A percentile compares a stretch with the other conserved stretches of the same genome.
phyloP scores from a whole-genome alignment of 2,113 vertebrate genomes.

The Aegotheles bennettii region DNA sequence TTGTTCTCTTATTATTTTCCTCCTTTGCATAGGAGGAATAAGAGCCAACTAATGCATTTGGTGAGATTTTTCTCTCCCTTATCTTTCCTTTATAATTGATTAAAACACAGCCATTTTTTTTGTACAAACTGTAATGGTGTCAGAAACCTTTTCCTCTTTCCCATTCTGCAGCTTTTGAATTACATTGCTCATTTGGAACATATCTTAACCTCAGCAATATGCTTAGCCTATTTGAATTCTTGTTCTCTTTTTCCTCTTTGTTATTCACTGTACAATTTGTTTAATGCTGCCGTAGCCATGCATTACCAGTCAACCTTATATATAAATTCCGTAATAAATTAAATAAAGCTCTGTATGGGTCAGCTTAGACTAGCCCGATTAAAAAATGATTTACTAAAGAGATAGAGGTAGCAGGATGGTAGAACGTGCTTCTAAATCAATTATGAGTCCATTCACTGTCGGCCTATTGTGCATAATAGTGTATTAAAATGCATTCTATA shows the following conservation, averaged over 20 bases:
- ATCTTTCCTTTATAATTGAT: constrained; percentile 35
- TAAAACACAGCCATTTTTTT: background rate
- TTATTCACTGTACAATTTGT: constrained; percentile 59
- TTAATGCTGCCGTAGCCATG: constrained; percentile 55
- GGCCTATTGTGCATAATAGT: constrained; percentile 68
- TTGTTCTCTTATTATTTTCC: background rate
- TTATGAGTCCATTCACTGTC: constrained; percentile 76
- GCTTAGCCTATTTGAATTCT: constrained; percentile 34
- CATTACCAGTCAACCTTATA: constrained; percentile 57
- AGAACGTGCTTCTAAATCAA: constrained; percentile 78
- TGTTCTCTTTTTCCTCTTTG: constrained; percentile 33
- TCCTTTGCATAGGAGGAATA: background rate
- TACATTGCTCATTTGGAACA: constrained; percentile 41
- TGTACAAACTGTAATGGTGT: constrained; percentile 13
- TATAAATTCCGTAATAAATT: constrained; percentile 70
- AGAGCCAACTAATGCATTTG: constrained; percentile 37
- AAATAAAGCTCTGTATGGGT: constrained; percentile 67
- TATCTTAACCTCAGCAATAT: constrained; percentile 46
- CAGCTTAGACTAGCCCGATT: constrained; percentile 70
- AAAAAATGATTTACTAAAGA: constrained; percentile 79
- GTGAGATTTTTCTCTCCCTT: background rate
- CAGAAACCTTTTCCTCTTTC: constrained; percentile 34
- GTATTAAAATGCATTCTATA: constrained; percentile 69
- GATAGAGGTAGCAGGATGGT: constrained; percentile 44
- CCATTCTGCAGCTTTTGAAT: constrained; percentile 33